phyloP scores from a whole-genome alignment of 1,140 invertebrate genomes.

The Monochamus saltuarius region DNA sequence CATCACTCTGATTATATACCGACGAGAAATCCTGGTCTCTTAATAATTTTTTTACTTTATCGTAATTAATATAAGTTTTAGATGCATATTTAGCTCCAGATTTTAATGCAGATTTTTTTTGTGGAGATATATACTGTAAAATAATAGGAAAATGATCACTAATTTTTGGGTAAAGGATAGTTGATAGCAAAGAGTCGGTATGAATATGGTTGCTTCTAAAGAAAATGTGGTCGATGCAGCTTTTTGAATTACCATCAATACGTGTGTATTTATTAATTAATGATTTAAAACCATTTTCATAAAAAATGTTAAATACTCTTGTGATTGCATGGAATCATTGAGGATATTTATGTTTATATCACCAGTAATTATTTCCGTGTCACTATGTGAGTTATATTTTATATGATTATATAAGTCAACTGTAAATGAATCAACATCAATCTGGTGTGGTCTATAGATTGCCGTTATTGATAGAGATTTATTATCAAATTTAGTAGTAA shows the following conservation, averaged over 20 bases:
- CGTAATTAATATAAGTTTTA: constrained; percentile 2
- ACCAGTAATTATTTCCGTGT: constrained; percentile 1
- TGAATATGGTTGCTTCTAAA: constrained; percentile 1
- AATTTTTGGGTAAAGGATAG: neutral
- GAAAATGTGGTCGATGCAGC: constrained; percentile 4
- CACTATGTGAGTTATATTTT: neutral
- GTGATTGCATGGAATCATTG: neutral
- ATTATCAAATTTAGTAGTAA: constrained; percentile 1
- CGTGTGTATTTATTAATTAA: neutral
- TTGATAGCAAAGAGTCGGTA: neutral
- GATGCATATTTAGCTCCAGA: neutral
- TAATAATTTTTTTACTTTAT: neutral
- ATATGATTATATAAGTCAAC: neutral
- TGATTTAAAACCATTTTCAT: constrained; percentile 2
- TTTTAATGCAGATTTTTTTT: no score
- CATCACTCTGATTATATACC: neutral
- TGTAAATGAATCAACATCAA: neutral
- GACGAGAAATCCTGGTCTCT: neutral
- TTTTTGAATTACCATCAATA: neutral
- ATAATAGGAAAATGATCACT: constrained; percentile 4
- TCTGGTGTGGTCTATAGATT: neutral
- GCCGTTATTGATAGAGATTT: neutral
- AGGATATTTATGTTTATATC: constrained; percentile 3
- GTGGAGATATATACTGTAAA: neutral
- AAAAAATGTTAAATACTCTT: neutral